Conservation (phyloP, 2,888 invertebrate genomes). For the Pristionchus exspectatus region DNA sequence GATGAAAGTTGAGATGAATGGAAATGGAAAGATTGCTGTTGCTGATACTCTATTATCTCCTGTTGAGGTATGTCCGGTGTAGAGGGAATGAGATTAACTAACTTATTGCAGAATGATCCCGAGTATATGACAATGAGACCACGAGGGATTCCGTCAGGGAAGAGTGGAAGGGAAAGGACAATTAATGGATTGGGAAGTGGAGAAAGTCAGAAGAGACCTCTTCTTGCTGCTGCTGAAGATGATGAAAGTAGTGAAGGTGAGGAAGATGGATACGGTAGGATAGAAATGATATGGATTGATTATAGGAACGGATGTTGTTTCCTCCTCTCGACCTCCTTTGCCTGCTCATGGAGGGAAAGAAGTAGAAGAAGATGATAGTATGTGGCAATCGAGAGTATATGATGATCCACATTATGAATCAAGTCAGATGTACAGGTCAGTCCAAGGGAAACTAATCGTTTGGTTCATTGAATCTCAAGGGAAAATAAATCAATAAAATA, state of each 20-base stretch:
- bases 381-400: slow-evolving; percentile 44
- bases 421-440: slow-evolving; percentile 30
- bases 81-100: background rate
- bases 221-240: slow-evolving; percentile 46
- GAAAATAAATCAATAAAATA: background rate
- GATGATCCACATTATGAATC: slow-evolving; percentile 52
- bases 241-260: slow-evolving; percentile 50
- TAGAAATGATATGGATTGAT: background rate
- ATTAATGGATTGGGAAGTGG: background rate
- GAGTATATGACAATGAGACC: slow-evolving; percentile 55
- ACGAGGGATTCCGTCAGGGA: background rate
- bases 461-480: background rate
- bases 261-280: slow-evolving; percentile 17
- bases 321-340: slow-evolving; percentile 36
- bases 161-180: background rate
- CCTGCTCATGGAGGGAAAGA: slow-evolving; percentile 44
- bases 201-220: slow-evolving; percentile 55
- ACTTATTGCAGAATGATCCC: slow-evolving; percentile 42
- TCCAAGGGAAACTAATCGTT: background rate
- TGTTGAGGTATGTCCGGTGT: slow-evolving; percentile 13
- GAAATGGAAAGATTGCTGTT: slow-evolving; percentile 39
- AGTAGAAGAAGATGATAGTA: background rate
- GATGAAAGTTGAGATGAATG: background rate
- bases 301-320: background rate
- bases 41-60: slow-evolving; percentile 52